phyloP scores from a whole-genome alignment of 2,113 vertebrate species.

The Paramormyrops kingsleyae region DNA sequence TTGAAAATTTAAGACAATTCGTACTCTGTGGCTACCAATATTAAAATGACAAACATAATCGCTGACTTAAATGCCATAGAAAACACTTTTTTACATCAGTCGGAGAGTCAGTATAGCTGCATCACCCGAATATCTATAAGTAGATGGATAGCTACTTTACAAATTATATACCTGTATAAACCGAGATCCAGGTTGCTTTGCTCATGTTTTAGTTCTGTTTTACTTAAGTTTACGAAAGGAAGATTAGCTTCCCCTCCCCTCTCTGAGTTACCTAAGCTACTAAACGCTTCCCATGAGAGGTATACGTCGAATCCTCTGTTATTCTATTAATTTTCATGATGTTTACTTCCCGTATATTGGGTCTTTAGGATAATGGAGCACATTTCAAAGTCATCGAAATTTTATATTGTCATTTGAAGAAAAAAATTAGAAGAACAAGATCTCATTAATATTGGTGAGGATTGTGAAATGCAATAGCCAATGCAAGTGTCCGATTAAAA shows the following conservation, averaged over 20 bases:
- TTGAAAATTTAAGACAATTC: neutral
- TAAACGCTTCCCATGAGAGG: neutral
- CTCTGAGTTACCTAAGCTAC: neutral
- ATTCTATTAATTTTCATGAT: neutral
- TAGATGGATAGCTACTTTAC: neutral
- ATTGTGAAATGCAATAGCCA: constrained; percentile 55
- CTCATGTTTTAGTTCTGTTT: neutral
- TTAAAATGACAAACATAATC: neutral
- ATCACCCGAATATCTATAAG: neutral
- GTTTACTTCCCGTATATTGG: neutral
- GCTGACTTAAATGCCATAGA: neutral
- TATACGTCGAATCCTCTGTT: neutral
- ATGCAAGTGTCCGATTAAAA: constrained; percentile 51
- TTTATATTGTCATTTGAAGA: constrained; percentile 50
- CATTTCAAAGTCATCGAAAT: neutral
- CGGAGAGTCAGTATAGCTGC: neutral
- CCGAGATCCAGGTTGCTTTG: neutral
- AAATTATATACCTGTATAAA: neutral
- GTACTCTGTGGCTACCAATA: neutral
- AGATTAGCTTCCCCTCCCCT: neutral
- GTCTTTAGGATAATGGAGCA: neutral
- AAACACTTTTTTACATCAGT: neutral
- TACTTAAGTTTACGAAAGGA: neutral
- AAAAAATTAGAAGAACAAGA: neutral
- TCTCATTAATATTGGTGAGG: neutral